Conservation (phyloP, 2,113 vertebrate species). For the Labeo rohita region DNA sequence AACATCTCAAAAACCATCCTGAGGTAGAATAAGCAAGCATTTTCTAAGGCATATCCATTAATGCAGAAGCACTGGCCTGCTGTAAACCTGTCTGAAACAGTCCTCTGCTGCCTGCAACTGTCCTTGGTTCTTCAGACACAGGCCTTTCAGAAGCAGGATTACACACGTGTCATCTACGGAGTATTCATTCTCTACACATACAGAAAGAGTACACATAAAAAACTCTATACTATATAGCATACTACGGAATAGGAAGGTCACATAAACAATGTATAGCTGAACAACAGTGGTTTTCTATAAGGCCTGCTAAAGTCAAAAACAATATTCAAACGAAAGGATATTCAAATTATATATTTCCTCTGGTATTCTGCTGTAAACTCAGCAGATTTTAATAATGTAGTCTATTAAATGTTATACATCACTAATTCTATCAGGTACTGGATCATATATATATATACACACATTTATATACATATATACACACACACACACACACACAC, state of each 20-base stretch:
- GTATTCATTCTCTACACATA: slow-evolving; percentile 71
- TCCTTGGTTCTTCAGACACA: slow-evolving; percentile 80
- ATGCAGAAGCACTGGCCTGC: slow-evolving; percentile 64
- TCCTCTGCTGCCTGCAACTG: slow-evolving; percentile 72
- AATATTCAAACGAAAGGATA: neutral
- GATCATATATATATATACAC: too few relatives aligned
- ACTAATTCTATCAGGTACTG: too few relatives aligned
- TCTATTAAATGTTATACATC: too few relatives aligned
- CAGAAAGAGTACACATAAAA: neutral
- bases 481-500: too few relatives aligned
- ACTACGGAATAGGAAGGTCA: neutral
- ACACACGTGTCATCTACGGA: slow-evolving; percentile 73
- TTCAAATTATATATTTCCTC: too few relatives aligned
- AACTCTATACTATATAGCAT: neutral
- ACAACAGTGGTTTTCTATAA: neutral
- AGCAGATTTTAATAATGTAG: too few relatives aligned
- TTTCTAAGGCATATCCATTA: neutral
- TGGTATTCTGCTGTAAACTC: too few relatives aligned
- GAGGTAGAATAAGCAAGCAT: neutral
- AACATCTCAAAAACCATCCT: slow-evolving; percentile 41
- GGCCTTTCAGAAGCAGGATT: slow-evolving; percentile 77
- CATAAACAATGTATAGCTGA: neutral
- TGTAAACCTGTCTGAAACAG: slow-evolving; percentile 71
- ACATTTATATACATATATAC: too few relatives aligned
- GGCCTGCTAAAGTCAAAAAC: neutral